Evolutionary conservation across 1,140 invertebrate genomes (phyloP).

Genomic region (Drosophila repletoides): DNA sequence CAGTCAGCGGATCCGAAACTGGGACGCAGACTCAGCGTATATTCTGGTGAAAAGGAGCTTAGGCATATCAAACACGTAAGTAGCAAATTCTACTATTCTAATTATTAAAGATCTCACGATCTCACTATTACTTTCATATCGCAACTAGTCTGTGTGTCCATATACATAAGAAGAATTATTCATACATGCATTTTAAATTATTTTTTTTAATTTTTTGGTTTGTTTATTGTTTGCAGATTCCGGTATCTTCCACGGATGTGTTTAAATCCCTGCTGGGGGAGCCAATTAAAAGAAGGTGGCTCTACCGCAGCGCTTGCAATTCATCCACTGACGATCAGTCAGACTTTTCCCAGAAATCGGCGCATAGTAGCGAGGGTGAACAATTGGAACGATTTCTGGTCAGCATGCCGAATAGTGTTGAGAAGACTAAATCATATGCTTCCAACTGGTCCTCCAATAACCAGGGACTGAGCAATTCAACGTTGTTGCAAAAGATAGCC

Average conservation of each 20-base stretch:
- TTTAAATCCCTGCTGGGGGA: conserved; percentile 73
- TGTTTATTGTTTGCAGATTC: conserved; percentile 25
- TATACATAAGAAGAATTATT: no score
- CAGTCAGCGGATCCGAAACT: conserved; percentile 79
- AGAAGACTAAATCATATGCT: conserved; percentile 42
- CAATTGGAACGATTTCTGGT: conserved; percentile 56
- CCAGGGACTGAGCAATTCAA: conserved; percentile 41
- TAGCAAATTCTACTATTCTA: not conserved
- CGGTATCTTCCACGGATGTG: conserved; percentile 73
- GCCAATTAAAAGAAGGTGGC: conserved; percentile 75
- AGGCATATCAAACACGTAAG: conserved; percentile 41
- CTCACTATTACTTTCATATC: no score
- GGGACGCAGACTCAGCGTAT: conserved; percentile 44
- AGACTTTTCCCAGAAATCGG: conserved; percentile 51
- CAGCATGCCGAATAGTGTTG: conserved; percentile 40
- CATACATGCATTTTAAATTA: no score
- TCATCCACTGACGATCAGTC: conserved; percentile 68
- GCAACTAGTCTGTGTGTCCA: no score
- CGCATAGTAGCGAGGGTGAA: conserved; percentile 53
- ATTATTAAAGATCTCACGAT: not conserved
- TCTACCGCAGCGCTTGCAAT: conserved; percentile 65
- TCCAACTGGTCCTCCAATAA: conserved; percentile 23
- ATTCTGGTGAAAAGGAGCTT: conserved; percentile 59
- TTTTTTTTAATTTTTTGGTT: not conserved
- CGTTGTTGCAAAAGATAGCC: conserved; percentile 38